Conservation (phyloP, 2,797 vertebrate genomes). For the Phataginus tricuspis region DNA sequence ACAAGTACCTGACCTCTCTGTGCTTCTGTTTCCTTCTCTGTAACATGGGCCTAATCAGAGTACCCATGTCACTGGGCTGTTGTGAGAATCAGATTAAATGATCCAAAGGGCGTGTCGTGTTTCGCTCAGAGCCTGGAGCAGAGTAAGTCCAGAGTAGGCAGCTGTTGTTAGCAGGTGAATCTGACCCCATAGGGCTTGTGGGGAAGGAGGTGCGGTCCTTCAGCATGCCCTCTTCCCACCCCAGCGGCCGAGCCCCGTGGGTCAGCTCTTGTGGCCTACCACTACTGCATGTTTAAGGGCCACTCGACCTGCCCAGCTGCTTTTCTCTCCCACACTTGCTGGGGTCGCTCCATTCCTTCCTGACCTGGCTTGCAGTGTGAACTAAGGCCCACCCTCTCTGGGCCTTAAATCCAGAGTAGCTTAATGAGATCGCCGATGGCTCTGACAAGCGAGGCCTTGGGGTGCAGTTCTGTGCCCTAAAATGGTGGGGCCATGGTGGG, state of each 20-base stretch:
- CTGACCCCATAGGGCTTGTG: fast-evolving
- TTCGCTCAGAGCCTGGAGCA: background rate
- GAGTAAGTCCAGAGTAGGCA: background rate
- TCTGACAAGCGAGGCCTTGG: background rate
- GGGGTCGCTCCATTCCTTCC: background rate
- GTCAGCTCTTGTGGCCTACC: fast-evolving
- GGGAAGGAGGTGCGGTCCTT: background rate
- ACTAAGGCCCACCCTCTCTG: background rate
- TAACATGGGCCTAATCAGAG: background rate
- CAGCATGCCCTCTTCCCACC: fast-evolving
- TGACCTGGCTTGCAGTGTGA: background rate
- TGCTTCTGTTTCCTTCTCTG: background rate
- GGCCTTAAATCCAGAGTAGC: background rate
- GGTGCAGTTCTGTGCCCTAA: background rate
- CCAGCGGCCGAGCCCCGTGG: fast-evolving
- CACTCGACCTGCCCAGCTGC: background rate
- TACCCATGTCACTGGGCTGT: background rate
- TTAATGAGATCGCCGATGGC: background rate
- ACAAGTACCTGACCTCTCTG: background rate
- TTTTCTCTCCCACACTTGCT: background rate
- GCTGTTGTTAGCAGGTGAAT: background rate
- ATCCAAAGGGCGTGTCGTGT: fast-evolving
- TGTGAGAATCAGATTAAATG: background rate
- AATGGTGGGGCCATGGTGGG: background rate
- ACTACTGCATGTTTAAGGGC: background rate